Percentiles rank a stretch among this genome's conserved stretches.
phyloP scores from a whole-genome alignment of 2,888 invertebrate genomes.

The Idaea dimidiata region DNA sequence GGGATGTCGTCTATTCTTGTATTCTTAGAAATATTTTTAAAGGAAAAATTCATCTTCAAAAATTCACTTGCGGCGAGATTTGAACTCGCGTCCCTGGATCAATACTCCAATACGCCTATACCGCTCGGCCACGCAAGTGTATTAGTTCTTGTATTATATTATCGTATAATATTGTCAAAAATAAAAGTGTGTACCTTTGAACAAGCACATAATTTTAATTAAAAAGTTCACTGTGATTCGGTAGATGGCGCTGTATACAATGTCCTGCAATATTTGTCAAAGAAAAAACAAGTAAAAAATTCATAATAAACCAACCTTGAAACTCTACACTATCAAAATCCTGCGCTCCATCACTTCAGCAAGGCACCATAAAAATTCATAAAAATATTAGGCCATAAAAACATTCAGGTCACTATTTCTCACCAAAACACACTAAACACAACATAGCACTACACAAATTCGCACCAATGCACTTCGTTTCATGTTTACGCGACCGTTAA shows the following conservation, averaged over 20 bases:
- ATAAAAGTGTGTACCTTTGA: neutral
- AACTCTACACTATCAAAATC: constrained; percentile 14
- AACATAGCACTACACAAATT: neutral
- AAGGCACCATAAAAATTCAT: constrained; percentile 28
- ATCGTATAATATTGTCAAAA: too few relatives aligned
- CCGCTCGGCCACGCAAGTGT: too few relatives aligned
- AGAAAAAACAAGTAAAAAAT: neutral
- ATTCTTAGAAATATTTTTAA: too few relatives aligned
- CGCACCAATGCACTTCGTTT: constrained; percentile 8
- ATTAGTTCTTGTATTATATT: too few relatives aligned
- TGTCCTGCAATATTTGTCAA: neutral
- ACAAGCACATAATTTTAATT: neutral
- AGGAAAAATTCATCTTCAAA: too few relatives aligned
- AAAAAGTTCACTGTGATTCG: neutral
- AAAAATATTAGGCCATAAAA: constrained; percentile 31
- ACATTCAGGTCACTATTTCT: neutral
- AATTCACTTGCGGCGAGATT: too few relatives aligned
- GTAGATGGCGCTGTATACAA: neutral
- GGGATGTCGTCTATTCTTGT: too few relatives aligned
- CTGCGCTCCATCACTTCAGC: constrained; percentile 48
- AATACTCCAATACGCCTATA: too few relatives aligned
- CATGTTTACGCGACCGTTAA: constrained; percentile 7
- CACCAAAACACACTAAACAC: neutral
- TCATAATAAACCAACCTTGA: neutral
- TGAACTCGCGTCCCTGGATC: too few relatives aligned